Base-by-base conservation (phyloP, 2,113 vertebrate species). In the Upupa epops region DNA sequence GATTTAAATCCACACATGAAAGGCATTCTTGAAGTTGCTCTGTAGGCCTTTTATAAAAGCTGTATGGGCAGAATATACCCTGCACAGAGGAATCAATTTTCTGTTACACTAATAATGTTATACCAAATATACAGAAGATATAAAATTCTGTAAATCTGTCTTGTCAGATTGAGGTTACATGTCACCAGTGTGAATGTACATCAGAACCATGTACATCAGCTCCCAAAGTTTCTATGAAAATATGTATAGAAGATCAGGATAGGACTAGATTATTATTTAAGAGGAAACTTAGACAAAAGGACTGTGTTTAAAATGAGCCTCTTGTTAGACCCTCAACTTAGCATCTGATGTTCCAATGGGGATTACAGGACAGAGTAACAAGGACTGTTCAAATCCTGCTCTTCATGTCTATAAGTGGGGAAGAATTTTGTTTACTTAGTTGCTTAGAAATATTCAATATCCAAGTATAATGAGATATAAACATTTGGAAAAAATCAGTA, bases 401-500 rank as follows among this genome's bases (percentile, higher is more conserved):
- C 13, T 60, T 13, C 25, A 3, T 65, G 22, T 2, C 13, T 81
- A 51, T 37, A 28, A 2, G 7, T 58, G 15, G 8, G 5, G 8
- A 71, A 74, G 3, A 6, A 71, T 48, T 82, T 88, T 61, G 3
- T 6, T 73, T 59, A 31, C 8, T n/a, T 69, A 91, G 21, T 58
- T 4, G 19, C 32, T 19, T 28, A 1, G 1, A 83, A 90, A 56
- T 54, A 14, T 45, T 52, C 1, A 88, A 3, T 8, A 58, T 31
- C 5, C 11, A 24, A 52, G 28, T 31, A 29, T 21, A 24, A 26
- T 70, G 21, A 8, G 10, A 84, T 56, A 32, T 20, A 21, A 1
- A 1, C 7, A 61, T 5, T 2, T 61, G 20, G 20, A 75, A 51
- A 56, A 36, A 25, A 3, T 36, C 2, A 1, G 4, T 65, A 9